Conservation (phyloP, 64 coral and sea anemone genomes). For the Actinia equina region DNA sequence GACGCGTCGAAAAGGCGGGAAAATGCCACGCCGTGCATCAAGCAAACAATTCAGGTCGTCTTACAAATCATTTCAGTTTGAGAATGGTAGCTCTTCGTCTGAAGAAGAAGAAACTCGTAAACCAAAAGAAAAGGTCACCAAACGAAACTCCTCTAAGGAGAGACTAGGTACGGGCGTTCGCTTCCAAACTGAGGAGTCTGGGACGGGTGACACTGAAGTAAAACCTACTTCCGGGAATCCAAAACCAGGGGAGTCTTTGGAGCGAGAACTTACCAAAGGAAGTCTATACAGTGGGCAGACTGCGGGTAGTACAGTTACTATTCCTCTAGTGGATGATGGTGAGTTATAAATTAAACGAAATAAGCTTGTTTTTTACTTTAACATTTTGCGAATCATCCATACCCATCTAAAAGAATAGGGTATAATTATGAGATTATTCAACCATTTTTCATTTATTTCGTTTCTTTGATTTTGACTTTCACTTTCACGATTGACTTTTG, state of each 20-base stretch:
- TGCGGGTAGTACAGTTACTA: conserved; percentile 63
- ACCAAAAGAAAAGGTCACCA: background rate
- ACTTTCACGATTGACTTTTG: too few species aligned
- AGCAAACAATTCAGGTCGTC: background rate
- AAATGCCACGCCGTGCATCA: background rate
- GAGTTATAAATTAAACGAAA: background rate
- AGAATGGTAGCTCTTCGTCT: conserved; percentile 20
- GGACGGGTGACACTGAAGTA: conserved; percentile 9
- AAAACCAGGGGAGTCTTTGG: conserved; percentile 21
- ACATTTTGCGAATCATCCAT: too few species aligned
- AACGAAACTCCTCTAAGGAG: background rate
- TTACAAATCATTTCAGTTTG: background rate
- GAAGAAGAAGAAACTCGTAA: conserved; percentile 37
- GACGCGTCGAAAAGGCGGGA: conserved; percentile 6
- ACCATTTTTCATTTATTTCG: too few species aligned
- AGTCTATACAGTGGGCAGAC: conserved; percentile 78
- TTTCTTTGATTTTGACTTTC: too few species aligned
- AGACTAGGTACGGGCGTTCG: conserved; percentile 70
- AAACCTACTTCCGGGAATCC: background rate
- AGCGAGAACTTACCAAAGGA: conserved; percentile 65
- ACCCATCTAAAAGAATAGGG: too few species aligned
- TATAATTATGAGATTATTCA: too few species aligned
- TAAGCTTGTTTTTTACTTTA: background rate
- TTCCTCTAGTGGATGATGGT: conserved; percentile 53
- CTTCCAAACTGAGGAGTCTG: conserved; percentile 48